A percentile compares a stretch with the other conserved stretches of the same genome.
phyloP scores from a whole-genome alignment of 2,113 vertebrate species.

The Petroica traversi region DNA sequence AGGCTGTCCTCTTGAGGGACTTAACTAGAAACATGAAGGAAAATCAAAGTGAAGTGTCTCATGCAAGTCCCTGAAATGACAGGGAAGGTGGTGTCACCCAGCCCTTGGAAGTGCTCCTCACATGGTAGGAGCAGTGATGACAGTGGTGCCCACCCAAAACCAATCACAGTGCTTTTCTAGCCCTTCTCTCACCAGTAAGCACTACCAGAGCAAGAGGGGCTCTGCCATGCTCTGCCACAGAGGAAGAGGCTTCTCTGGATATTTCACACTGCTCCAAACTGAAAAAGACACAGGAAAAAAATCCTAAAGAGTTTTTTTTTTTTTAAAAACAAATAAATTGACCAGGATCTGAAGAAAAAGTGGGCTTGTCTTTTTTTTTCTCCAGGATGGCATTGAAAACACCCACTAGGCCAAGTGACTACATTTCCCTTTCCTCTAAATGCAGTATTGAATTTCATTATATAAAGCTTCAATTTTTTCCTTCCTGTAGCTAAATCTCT shows the following conservation, averaged over 20 bases:
- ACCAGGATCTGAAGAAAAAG: background rate
- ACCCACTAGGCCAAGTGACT: background rate
- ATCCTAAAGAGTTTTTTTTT: background rate
- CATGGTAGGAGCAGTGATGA: accelerated
- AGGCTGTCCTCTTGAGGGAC: background rate
- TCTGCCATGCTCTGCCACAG: accelerated
- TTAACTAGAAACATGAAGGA: background rate
- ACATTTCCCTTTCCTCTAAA: background rate
- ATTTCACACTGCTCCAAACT: background rate
- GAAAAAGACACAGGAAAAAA: background rate
- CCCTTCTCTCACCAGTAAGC: background rate
- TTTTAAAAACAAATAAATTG: background rate
- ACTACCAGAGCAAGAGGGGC: background rate
- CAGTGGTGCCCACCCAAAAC: background rate
- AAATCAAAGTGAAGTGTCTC: background rate
- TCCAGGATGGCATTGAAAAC: background rate
- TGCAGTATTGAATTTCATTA: background rate
- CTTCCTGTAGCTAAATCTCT: background rate
- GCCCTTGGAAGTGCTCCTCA: background rate
- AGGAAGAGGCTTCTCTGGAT: background rate
- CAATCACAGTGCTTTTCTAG: background rate
- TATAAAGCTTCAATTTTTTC: background rate
- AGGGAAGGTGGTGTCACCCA: background rate
- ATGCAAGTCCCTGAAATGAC: background rate
- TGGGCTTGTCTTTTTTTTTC: background rate